Evolutionary conservation across 2,797 vertebrate genomes (phyloP), one percentile per base, ranked within the genome.

Genomic region (Naso thynnoides): DNA sequence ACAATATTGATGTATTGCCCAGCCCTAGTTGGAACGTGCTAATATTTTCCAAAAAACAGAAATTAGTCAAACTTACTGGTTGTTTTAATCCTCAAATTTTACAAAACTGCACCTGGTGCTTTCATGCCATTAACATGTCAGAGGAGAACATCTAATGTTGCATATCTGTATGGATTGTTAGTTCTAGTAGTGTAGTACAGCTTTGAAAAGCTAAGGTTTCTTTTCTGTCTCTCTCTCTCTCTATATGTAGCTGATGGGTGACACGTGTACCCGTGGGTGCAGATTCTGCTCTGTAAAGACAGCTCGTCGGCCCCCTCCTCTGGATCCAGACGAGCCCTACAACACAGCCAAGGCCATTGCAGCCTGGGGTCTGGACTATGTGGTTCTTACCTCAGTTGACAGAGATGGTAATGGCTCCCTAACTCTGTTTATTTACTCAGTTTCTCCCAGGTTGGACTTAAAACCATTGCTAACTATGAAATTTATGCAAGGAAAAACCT

Each of bases 201-300:
- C 21, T 26, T 16, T 8, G 18, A 23, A 27, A 36, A 36, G 38
- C 31, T 16, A n/a, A 11, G 13, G 4, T 5, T 9, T 39, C 15
- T 24, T 58, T 16, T 53, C 7, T 10, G 0, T 75, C 27, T 68
- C 19, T 64, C 26, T 56, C 19, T 50, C 8, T 11, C 1, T 75
- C 24, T 61, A 23, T 1, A 81, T 91, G 14, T 83, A 99, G 98
- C 86, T 99, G 82, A 98, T 99, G 98, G 98, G 98, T 13, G 97
- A 99, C 87, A 99, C 97, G 0, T 99, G 98, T 82, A 99, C 98
- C 11, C 96, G 97, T 71, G 98, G 98, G 9, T 99, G 98, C 92
- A 95, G 96, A 61, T 99, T 99, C 86, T 99, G 98, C 80, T 99
- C 97, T 0, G 94, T 99, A 3, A 99, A 99, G 89, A 99, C 97